Evolutionary conservation across 2,113 vertebrate genomes (phyloP), one percentile per base, ranked within the genome.

Genomic region (Lethenteron reissneri): DNA sequence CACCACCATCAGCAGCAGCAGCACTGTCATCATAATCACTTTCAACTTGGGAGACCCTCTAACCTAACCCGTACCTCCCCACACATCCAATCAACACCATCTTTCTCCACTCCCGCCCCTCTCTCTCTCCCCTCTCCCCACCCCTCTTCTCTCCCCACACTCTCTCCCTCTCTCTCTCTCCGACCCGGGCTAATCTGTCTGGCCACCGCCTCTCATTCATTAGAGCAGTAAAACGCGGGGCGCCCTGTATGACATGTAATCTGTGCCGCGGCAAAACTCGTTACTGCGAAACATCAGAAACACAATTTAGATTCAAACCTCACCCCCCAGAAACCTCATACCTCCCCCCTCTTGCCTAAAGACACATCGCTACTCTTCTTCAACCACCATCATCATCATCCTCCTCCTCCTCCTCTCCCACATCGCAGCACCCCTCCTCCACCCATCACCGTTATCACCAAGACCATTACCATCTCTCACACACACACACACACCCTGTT

Each of bases 151-250:
- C 25, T 41, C 25, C 25, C 25, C 25, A 41, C 25, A 41, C 25
- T 41, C 25, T 41, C 25, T 41, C 21, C 21, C 25, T 41, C 25
- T 41, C 25, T 41, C 25, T 41, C 25, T 41, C 3, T 41, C 25
- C 25, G 25, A 5, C 25, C 25, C 25, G 25, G 25, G 62, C 62
- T 68, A 68, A 68, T 68, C 62, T 68, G 15, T 21, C 62, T 17
- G 15, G 15, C 62, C 62, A 68, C 62, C 62, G n/a, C 62, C 62
- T 68, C 62, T 68, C n/a, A 68, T 68, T 68, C 62, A 68, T 68
- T 68, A 68, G 62, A 68, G 62, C 62, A 68, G n/a, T 68, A 68
- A 68, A 68, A 68, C 62, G 8, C 62, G 25, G 62, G 25, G 62
- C n/a, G 25, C 62, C 25, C 15, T 17, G 62, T 68, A 68, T 68